Base-by-base conservation (phyloP, 1,140 invertebrate species). In the Phortica variegata region DNA sequence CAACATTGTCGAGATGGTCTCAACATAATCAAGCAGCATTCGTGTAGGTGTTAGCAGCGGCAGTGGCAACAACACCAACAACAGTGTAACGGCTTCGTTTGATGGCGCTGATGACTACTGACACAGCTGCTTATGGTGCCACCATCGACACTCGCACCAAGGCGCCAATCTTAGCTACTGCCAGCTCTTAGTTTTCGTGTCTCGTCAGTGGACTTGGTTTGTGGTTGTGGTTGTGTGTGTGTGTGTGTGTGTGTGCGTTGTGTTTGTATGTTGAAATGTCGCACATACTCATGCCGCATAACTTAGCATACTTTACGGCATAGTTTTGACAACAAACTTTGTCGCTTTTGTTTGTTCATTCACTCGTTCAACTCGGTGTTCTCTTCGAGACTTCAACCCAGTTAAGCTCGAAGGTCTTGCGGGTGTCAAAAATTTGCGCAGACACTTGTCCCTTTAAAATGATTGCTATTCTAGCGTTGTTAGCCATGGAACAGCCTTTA, bases 311-410 rank as follows among this genome's bases (percentile, higher is more conserved):
- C 60, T 68, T 66, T 63, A 60, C 49, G 60, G 58, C 50, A 53
- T 65, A 65, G 61, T 65, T 65, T 53, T 58, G 61, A 65, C 61
- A 66, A 62, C 40, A 47, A 52, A 49, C 47, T 54, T 66, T 56
- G 39, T 36, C 47, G 48, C 29, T 18, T 26, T 26, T 26, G 23
- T 26, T 26, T 26, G 23, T 26, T 26, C 23, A n/a, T n/a, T n/a
- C n/a, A n/a, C n/a, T n/a, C n/a, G n/a, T n/a, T n/a, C n/a, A n/a
- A n/a, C n/a, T n/a, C n/a, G n/a, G n/a, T n/a, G n/a, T n/a, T n/a
- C n/a, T n/a, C n/a, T n/a, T n/a, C n/a, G n/a, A n/a, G n/a, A n/a
- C n/a, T n/a, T n/a, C n/a, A n/a, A n/a, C 23, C 5, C 23, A 26
- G 10, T 6, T 26, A 45, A 53, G 42, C n/a, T 37, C 23, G 41